phyloP scores from a whole-genome alignment of 2,797 vertebrate species.

The Catharus ustulatus region DNA sequence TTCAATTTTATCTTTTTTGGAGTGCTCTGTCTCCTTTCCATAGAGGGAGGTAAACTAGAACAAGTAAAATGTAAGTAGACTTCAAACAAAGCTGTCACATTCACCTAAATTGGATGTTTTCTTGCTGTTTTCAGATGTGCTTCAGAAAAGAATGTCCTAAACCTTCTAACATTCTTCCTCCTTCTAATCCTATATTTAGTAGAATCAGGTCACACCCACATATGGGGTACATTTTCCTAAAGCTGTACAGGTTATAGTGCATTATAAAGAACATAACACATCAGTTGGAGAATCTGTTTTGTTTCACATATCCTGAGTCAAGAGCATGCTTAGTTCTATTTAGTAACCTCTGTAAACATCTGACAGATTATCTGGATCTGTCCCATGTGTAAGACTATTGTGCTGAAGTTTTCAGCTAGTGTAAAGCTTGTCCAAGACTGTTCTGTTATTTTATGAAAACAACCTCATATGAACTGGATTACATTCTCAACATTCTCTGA shows the following conservation, averaged over 20 bases:
- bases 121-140: neutral
- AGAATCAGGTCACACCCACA: neutral
- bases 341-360: slow-evolving; percentile 72
- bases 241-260: slow-evolving; percentile 56
- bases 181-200: neutral
- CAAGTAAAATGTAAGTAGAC: slow-evolving; percentile 81
- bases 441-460: slow-evolving; percentile 51
- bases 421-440: slow-evolving; percentile 27
- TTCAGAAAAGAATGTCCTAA: neutral
- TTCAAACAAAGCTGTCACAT: neutral
- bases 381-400: slow-evolving; percentile 61
- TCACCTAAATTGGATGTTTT: neutral
- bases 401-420: slow-evolving; percentile 61
- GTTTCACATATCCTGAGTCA: slow-evolving; percentile 55
- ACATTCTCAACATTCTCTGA: slow-evolving; percentile 51
- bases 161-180: neutral
- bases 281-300: slow-evolving; percentile 55
- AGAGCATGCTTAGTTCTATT: slow-evolving; percentile 65
- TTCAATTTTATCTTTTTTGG: slow-evolving; percentile 65
- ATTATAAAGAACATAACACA: slow-evolving; percentile 50
- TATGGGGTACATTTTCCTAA: slow-evolving; percentile 55
- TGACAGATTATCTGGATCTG: slow-evolving; percentile 71
- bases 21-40: slow-evolving; percentile 75
- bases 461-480: slow-evolving; percentile 61
- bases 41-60: slow-evolving; percentile 77